Percentiles rank a stretch among this genome's conserved stretches.
These are phyloP conservation scores for Triplophysa dalaica DNA, from an alignment of 2,113 vertebrate species.

Conservation along the genomic window DNA sequence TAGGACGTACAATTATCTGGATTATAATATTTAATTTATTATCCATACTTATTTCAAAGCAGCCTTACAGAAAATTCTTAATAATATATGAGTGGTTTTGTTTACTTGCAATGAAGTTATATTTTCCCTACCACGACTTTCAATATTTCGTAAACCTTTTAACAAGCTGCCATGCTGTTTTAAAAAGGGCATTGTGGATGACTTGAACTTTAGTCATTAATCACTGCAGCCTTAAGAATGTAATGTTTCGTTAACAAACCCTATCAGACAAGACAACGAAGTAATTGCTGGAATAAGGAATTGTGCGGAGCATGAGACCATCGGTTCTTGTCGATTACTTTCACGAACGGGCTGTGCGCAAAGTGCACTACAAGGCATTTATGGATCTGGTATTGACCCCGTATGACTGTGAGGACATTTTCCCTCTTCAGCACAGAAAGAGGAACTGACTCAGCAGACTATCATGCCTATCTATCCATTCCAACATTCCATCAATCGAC, in stretches of 20 bases:
- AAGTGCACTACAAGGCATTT: constrained; percentile 38
- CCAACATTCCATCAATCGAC: not conserved
- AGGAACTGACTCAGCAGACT: constrained; percentile 38
- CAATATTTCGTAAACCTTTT: not conserved
- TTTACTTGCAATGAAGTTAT: not conserved
- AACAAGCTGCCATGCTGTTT: not conserved
- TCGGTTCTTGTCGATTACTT: not conserved
- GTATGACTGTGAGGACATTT: constrained; percentile 30
- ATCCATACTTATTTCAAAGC: no score
- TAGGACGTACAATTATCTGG: no score
- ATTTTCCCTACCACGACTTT: not conserved
- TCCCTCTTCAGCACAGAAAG: constrained; percentile 20
- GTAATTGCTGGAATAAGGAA: constrained; percentile 1
- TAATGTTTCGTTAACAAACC: constrained; percentile 17
- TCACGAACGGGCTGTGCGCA: constrained; percentile 2
- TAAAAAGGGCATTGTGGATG: not conserved
- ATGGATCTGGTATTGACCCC: constrained; percentile 41
- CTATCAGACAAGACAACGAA: constrained; percentile 11
- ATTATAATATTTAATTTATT: no score
- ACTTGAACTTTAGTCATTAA: not conserved
- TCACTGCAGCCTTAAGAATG: not conserved
- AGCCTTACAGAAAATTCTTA: not conserved
- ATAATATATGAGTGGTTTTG: not conserved
- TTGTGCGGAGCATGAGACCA: not conserved
- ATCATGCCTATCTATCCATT: constrained; percentile 18